Conservation (phyloP, 2,113 vertebrate species). For the Clarias magur region DNA sequence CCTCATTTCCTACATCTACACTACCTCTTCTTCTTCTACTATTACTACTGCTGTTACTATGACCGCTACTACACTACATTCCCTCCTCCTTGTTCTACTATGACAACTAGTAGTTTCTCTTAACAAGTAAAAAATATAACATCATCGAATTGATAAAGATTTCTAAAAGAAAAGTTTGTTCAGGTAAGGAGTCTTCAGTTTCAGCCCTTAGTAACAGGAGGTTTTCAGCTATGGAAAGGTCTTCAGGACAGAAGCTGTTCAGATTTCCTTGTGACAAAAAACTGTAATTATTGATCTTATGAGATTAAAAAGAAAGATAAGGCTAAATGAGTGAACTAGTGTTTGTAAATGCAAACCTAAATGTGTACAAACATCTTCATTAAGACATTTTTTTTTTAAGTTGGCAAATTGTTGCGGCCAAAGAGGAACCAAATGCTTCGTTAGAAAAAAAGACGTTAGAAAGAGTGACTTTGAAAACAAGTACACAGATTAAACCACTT, state of each 20-base stretch:
- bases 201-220: background rate
- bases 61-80: no score
- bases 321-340: background rate
- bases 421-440: background rate
- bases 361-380: background rate
- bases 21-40: no score
- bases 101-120: background rate
- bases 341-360: background rate
- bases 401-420: background rate
- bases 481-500: background rate
- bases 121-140: background rate
- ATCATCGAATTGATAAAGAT: background rate
- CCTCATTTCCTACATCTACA: no score
- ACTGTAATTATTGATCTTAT: background rate
- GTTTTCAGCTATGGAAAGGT: background rate
- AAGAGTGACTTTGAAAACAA: background rate
- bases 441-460: background rate
- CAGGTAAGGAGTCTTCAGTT: no score
- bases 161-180: background rate
- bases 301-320: background rate
- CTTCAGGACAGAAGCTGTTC: background rate
- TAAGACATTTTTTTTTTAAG: background rate
- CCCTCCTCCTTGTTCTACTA: no score
- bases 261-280: background rate
- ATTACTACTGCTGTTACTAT: no score